phyloP scores from a whole-genome alignment of 1,140 invertebrate species.

The Drosophila aff. region DNA sequence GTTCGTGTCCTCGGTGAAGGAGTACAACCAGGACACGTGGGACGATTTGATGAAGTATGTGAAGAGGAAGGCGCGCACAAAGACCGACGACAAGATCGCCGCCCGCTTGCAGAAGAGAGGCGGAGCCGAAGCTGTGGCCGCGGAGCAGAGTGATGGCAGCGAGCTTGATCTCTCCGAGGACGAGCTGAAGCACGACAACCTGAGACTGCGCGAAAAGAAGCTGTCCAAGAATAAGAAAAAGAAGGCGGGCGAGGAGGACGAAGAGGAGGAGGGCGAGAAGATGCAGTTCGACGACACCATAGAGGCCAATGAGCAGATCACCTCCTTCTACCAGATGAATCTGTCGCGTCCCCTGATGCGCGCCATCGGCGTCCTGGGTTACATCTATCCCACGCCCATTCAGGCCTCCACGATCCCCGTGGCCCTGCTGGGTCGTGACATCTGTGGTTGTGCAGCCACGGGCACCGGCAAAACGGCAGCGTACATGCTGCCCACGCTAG shows the following conservation, averaged over 20 bases:
- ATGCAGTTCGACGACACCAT: constrained; percentile 92
- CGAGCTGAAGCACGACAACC: constrained; percentile 89
- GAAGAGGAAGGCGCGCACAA: constrained; percentile 91
- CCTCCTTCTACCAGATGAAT: constrained; percentile 97
- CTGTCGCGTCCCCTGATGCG: constrained; percentile 95
- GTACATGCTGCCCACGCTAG: constrained; percentile 98
- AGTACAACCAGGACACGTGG: constrained; percentile 94
- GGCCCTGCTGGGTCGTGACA: constrained; percentile 90
- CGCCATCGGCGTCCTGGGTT: constrained; percentile 94
- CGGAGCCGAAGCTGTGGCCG: constrained; percentile 83
- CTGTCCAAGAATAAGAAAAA: constrained; percentile 87
- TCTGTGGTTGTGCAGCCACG: constrained; percentile 89
- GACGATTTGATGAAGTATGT: constrained; percentile 94
- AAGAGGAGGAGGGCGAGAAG: constrained; percentile 87
- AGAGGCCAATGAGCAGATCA: constrained; percentile 88
- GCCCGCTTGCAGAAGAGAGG: constrained; percentile 86
- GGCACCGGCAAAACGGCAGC: constrained; percentile 99
- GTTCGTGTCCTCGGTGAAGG: constrained; percentile 90
- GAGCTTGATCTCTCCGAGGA: constrained; percentile 88
- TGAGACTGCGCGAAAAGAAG: constrained; percentile 87
- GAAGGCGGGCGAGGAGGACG: constrained; percentile 84
- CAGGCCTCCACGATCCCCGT: constrained; percentile 97
- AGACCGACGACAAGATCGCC: constrained; percentile 93
- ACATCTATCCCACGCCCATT: constrained; percentile 97
- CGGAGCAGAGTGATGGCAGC: constrained; percentile 74